Evolutionary conservation across 2,888 invertebrate genomes (phyloP), one percentile per base, ranked within the genome.

Genomic region (Vannuccia rotundouncinata): DNA sequence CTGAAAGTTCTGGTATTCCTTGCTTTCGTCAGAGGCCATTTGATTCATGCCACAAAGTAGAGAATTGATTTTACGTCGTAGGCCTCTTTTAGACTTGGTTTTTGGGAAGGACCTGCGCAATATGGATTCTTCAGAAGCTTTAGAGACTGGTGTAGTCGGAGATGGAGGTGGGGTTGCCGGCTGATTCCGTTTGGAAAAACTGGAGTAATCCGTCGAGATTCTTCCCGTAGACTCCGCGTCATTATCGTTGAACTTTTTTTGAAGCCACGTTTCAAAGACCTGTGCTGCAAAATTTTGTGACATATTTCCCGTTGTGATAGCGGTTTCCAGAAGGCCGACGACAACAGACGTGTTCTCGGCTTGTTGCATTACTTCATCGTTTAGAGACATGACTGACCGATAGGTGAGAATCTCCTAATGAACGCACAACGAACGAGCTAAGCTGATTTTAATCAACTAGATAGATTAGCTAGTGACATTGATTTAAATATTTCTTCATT

Each of bases 231-330:
- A n/a, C n/a, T n/a, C 45, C 45, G 45, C 17, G 2, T 66, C 66
- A 22, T 66, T 22, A 2, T 66, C 66, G 25, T 17, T 22, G 66
- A 66, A 66, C 25, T 66, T 66, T 66, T 66, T 66, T 5, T 17
- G 2, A 2, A 66, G 25, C 66, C 66, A 66, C 2, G 10, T 66
- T 27, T 66, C 66, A 66, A 66, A 66, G 25, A 66, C 66, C 66
- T 66, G 66, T 17, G 66, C 66, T 13, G 66, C 66, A 66, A 66
- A 66, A 22, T 66, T 27, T 66, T 66, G 66, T 22, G 66, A n/a
- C 66, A 66, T 66, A 5, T 17, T 66, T 5, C 66, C 66, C 17
- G 66, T 66, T 2, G 66, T 13, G 13, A 66, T 66, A 22, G 66
- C 66, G 10, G 66, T 13, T 66, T 66, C 66, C 66, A 66, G 25